Evolutionary conservation across 1,140 invertebrate species (phyloP).

Genomic region (Spodoptera frugiperda): DNA sequence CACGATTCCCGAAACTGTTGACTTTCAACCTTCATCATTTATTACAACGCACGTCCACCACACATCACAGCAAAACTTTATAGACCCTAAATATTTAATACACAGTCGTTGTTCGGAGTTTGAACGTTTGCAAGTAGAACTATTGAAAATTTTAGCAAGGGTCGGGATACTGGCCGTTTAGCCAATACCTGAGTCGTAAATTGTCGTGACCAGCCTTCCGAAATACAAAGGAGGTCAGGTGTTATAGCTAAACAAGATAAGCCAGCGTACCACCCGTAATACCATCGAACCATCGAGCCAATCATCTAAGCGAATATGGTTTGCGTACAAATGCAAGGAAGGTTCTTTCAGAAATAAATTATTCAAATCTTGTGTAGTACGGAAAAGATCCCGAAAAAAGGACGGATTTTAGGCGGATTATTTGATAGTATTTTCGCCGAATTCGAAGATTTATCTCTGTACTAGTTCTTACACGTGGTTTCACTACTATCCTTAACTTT

Average conservation of each 20-base stretch:
- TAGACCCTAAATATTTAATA: conserved; percentile 13
- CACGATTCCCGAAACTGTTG: not conserved
- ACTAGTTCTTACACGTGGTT: too few species aligned
- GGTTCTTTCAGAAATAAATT: conserved; percentile 9
- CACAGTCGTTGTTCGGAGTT: conserved; percentile 8
- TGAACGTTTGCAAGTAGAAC: not conserved
- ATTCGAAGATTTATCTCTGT: not conserved
- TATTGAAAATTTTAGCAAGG: conserved; percentile 13
- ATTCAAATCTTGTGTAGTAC: conserved; percentile 36
- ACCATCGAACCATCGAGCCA: conserved; percentile 10
- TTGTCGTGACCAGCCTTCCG: not conserved
- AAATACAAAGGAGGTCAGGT: conserved; percentile 23
- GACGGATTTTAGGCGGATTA: not conserved
- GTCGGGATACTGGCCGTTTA: not conserved
- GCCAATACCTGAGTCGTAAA: conserved; percentile 12
- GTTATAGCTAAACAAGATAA: conserved; percentile 20
- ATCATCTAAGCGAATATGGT: conserved; percentile 32
- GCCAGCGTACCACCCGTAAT: conserved; percentile 6
- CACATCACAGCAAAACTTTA: conserved; percentile 7
- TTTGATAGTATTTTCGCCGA: not conserved
- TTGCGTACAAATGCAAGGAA: conserved; percentile 9
- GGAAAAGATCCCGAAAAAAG: conserved; percentile 1
- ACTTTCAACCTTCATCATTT: conserved; percentile 7
- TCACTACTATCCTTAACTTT: too few species aligned
- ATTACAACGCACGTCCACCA: conserved; percentile 18